These are phyloP conservation scores for Lycodopsis pacificus DNA, from an alignment of 2,797 vertebrate genomes.

Conservation along the genomic window DNA sequence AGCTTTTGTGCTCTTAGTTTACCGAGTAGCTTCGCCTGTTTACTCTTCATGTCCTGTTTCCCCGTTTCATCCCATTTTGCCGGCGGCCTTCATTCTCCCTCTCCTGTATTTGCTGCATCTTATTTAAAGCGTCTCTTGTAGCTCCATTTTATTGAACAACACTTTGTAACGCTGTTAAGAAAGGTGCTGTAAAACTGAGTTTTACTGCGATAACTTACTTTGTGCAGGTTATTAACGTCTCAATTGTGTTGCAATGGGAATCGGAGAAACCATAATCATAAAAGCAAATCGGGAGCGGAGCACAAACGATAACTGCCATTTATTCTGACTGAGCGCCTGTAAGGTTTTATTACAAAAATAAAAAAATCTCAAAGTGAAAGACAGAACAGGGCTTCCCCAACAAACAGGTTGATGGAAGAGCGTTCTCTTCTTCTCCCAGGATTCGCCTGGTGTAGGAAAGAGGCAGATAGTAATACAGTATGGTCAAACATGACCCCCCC, in stretches of 20 bases:
- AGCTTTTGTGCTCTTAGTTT: neutral
- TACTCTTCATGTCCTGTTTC: neutral
- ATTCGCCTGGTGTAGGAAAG: conserved; percentile 30
- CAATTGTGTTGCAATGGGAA: conserved; percentile 18
- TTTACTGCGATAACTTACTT: neutral
- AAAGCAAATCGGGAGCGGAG: conserved; percentile 1
- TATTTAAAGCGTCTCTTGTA: conserved; percentile 27
- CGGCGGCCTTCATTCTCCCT: neutral
- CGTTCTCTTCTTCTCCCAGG: conserved; percentile 20
- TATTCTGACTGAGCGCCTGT: neutral
- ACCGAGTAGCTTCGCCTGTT: neutral
- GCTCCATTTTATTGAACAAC: conserved; percentile 21
- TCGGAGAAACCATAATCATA: conserved; percentile 40
- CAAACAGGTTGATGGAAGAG: conserved; percentile 26
- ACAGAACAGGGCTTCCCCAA: neutral
- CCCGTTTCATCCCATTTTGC: conserved; percentile 4
- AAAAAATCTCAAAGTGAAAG: neutral
- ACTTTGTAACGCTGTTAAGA: conserved; percentile 9
- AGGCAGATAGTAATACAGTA: conserved; percentile 16
- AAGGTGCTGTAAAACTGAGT: conserved; percentile 30
- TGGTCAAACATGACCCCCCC: conserved; percentile 1
- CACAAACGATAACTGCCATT: neutral
- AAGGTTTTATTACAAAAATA: conserved; percentile 7
- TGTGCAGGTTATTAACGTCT: conserved; percentile 19
- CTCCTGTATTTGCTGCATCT: conserved; percentile 12